Base-by-base conservation (phyloP, 2,888 invertebrate genomes). In the Caenorhabditis doughertyi region DNA sequence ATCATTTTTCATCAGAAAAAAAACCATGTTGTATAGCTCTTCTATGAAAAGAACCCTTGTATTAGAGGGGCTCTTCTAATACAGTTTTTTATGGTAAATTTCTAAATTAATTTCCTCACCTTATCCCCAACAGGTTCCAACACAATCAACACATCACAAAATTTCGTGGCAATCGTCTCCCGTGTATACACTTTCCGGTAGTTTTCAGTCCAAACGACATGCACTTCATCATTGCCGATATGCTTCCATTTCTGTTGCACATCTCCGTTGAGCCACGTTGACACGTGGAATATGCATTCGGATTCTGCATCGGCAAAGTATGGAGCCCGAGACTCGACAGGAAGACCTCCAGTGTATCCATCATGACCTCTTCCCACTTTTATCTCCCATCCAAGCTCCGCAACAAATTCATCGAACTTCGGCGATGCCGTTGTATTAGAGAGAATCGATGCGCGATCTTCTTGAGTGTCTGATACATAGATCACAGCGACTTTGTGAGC, bases 191-290 rank as follows among this genome's bases (percentile, higher is more conserved):
- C 96, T n/a, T 81, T 81, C 84, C 97, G 94, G 93, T 94, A 94
- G 93, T 99, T 97, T 92, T 99, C 99, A 65, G 97, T 97, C 99
- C 99, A 99, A 35, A 99, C 97, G 85, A 99, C 97, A 92, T 98
- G 98, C 79, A 99, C 96, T 80, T 91, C 91, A 70, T 96, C 95
- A 72, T 91, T 92, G 56, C 91, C 91, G 25, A 91, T 83, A 72
- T 91, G 91, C 62, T 90, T 89, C 86, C 90, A 85, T 72, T 90
- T 93, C 89, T 89, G 89, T 84, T 85, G 92, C 89, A 85, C 83
- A 71, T 90, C 90, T 67, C 89, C 95, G 9, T 97, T 96, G 96
- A 99, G 97, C 89, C 97, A 94, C 3, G 99, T 99, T 71, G 98
- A 96, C 62, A 99, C 98, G 93, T 99, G 99, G 93, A 97, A 99